Evolutionary conservation across 2,888 invertebrate genomes (phyloP).

Genomic region (Iphiclides podalirius): DNA sequence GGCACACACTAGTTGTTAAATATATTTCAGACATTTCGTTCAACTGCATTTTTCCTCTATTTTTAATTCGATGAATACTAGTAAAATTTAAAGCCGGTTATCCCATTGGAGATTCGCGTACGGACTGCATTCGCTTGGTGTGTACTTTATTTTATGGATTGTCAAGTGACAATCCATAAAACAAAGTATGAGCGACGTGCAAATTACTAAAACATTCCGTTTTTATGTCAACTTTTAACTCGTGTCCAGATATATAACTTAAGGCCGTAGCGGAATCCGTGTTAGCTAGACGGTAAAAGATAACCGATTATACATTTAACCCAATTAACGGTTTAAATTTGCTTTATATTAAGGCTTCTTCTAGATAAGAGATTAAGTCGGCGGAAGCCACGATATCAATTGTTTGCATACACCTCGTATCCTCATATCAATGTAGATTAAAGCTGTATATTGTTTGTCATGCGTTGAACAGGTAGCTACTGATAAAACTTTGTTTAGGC

Average conservation of each 20-base stretch:
- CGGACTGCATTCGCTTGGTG: too few relatives aligned
- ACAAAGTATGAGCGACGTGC: background rate
- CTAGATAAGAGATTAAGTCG: slow-evolving; percentile 63
- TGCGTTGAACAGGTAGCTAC: slow-evolving; percentile 54
- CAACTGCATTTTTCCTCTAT: slow-evolving; percentile 33
- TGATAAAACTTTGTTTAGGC: slow-evolving; percentile 65
- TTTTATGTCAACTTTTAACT: too few relatives aligned
- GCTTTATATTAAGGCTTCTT: slow-evolving; percentile 35
- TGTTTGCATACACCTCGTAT: slow-evolving; percentile 64
- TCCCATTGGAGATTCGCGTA: too few relatives aligned
- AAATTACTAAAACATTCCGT: too few relatives aligned
- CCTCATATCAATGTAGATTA: slow-evolving; percentile 69
- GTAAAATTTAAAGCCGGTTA: too few relatives aligned
- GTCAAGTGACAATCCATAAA: background rate
- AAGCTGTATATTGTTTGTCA: slow-evolving; percentile 66
- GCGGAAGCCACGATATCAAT: slow-evolving; percentile 68
- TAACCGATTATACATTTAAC: slow-evolving; percentile 23
- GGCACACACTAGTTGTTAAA: slow-evolving; percentile 36
- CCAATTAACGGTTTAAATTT: slow-evolving; percentile 26
- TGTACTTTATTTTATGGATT: too few relatives aligned
- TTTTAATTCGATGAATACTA: slow-evolving; percentile 11
- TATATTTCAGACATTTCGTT: background rate
- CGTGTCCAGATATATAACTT: too few relatives aligned
- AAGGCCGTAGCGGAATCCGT: too few relatives aligned
- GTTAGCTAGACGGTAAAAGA: slow-evolving; percentile 10